Conservation (phyloP, 1,140 invertebrate genomes). For the Nasonia vitripennis region DNA sequence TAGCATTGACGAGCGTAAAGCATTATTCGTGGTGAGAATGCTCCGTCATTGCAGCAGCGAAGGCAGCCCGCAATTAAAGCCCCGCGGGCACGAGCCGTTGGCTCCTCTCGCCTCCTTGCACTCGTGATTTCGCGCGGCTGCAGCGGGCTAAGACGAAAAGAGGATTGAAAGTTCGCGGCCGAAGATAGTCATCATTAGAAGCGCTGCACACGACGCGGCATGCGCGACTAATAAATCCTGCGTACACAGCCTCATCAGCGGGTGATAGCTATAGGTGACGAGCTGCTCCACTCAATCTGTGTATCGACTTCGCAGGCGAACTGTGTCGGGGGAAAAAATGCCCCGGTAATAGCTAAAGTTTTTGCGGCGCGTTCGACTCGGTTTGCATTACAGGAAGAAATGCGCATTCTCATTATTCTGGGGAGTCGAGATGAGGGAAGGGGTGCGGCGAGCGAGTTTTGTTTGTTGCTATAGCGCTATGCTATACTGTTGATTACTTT, state of each 20-base stretch:
- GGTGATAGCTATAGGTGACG: not conserved
- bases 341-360: not conserved
- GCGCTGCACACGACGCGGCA: not conserved
- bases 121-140: constrained; percentile 14
- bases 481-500: not conserved
- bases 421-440: not conserved
- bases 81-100: not conserved
- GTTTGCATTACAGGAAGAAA: not conserved
- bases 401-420: constrained; percentile 4
- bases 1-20: constrained; percentile 24
- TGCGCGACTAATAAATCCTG: not conserved
- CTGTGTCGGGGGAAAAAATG: not conserved
- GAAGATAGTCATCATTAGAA: constrained; percentile 38
- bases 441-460: not conserved
- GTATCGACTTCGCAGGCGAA: no score
- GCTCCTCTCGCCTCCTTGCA: not conserved
- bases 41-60: constrained; percentile 20
- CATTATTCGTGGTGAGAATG: constrained; percentile 35
- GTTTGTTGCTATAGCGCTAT: not conserved
- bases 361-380: not conserved
- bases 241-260: not conserved
- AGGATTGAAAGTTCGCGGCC: constrained; percentile 32
- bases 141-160: not conserved
- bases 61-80: constrained; percentile 37
- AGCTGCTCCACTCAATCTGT: no score